phyloP scores from a whole-genome alignment of 2,888 invertebrate genomes.

The Coleophora flavipennella region DNA sequence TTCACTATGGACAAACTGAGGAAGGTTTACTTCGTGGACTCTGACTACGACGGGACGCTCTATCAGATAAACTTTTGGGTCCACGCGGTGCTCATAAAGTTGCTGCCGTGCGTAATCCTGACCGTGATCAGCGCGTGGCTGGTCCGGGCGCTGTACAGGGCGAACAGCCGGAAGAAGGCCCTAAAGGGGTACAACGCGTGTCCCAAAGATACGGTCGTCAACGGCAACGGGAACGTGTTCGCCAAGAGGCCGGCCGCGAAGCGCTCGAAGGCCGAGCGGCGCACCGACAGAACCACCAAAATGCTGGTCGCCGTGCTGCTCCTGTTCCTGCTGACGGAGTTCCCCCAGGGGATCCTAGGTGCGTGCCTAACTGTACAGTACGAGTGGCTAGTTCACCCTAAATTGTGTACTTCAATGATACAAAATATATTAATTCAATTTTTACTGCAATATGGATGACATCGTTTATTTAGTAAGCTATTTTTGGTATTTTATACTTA shows the following conservation, averaged over 20 bases:
- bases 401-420: too few species aligned
- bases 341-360: slow-evolving; percentile 87
- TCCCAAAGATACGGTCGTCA: slow-evolving; percentile 40
- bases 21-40: slow-evolving; percentile 64
- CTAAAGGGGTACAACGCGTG: slow-evolving; percentile 66
- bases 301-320: slow-evolving; percentile 91
- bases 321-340: slow-evolving; percentile 90
- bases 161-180: slow-evolving; percentile 77
- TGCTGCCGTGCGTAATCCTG: slow-evolving; percentile 84
- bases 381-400: too few species aligned
- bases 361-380: slow-evolving; percentile 20
- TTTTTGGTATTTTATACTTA: too few species aligned
- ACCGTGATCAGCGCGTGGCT: slow-evolving; percentile 82
- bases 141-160: slow-evolving; percentile 80
- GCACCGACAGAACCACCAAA: slow-evolving; percentile 86
- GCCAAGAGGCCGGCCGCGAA: slow-evolving; percentile 48
- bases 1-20: slow-evolving; percentile 21
- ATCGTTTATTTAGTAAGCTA: too few species aligned
- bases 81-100: slow-evolving; percentile 84
- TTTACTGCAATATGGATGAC: too few species aligned
- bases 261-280: slow-evolving; percentile 51
- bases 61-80: slow-evolving; percentile 86
- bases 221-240: slow-evolving; percentile 52
- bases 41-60: slow-evolving; percentile 71
- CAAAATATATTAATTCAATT: too few species aligned